Evolutionary conservation across 2,888 invertebrate genomes (phyloP).

Genomic region (Caenorhabditis sulstoni): DNA sequence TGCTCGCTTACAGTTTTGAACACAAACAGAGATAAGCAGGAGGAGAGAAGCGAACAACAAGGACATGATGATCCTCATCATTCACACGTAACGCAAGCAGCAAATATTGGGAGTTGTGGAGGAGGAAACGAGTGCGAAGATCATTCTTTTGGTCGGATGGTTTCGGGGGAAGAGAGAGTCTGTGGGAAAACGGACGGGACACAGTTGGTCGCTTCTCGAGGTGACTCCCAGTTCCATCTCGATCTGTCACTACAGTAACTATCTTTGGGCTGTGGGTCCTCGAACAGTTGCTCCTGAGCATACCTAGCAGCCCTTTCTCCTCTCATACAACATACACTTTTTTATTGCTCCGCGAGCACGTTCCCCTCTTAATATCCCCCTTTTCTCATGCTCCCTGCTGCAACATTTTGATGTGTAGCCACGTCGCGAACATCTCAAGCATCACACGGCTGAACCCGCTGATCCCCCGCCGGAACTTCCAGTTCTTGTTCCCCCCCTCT

Average conservation of each 20-base stretch:
- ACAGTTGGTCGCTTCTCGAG: too few relatives aligned
- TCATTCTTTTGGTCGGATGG: conserved; percentile 1
- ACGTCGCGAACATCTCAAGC: neutral
- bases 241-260: too few relatives aligned
- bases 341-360: too few relatives aligned
- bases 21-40: conserved; percentile 31
- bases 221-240: too few relatives aligned
- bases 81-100: conserved; percentile 42
- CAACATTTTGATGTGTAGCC: too few relatives aligned
- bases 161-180: too few relatives aligned
- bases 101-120: conserved; percentile 32
- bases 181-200: neutral
- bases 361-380: too few relatives aligned
- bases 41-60: conserved; percentile 16
- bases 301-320: too few relatives aligned
- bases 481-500: conserved; percentile 6
- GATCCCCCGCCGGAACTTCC: conserved; percentile 46
- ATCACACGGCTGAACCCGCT: conserved; percentile 12
- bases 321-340: too few relatives aligned
- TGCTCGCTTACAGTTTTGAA: conserved; percentile 49
- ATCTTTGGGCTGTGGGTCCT: too few relatives aligned
- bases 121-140: conserved; percentile 36
- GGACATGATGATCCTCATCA: conserved; percentile 35
- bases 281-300: too few relatives aligned
- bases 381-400: too few relatives aligned